Evolutionary conservation across 2,113 vertebrate genomes (phyloP), one percentile per base, ranked within the genome.

Genomic region (Xiphophorus couchianus): DNA sequence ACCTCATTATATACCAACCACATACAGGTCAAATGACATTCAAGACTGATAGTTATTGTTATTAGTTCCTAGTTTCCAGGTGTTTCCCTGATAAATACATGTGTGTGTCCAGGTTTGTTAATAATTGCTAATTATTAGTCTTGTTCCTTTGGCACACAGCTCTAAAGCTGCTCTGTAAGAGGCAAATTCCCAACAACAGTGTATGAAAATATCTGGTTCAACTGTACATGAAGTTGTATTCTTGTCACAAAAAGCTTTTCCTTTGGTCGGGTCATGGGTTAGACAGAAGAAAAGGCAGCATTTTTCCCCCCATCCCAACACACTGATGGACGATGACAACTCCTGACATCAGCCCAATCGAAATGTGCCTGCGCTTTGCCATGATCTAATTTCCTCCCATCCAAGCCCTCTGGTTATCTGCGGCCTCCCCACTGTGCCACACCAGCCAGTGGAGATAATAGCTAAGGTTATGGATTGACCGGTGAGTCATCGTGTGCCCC

Each of bases 341-440:
- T 80, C 70, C 85, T 86, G 88, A 86, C 89, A 90, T 84, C n/a
- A 30, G 60, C 88, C 88, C 82, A 86, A 90, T 88, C 61, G 42
- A 85, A 85, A 87, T 69, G 83, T 76, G 78, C 77, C 86, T 74
- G 81, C 74, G 67, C 81, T 85, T 74, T 74, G 76, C 78, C 69
- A 66, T 83, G 77, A 90, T 91, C 80, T 88, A 78, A 89, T 90
- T 86, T 84, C 73, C 62, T 84, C 74, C 78, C 76, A 67, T 81
- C 33, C 31, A 13, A 76, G 68, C 84, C 83, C 86, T 67, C 63
- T 79, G 85, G 84, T 84, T 66, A 78, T 87, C 80, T 69, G 48
- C 5, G 0, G 81, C 77, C 60, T 81, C 76, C 48, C 73, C 1
- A 35, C 33, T 14, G 2, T 0, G 27, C 66, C 15, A n/a, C 73